Percentiles rank a stretch among this genome's conserved stretches.
Conservation (phyloP, 2,888 invertebrate species). For the Megamerina dolium region DNA sequence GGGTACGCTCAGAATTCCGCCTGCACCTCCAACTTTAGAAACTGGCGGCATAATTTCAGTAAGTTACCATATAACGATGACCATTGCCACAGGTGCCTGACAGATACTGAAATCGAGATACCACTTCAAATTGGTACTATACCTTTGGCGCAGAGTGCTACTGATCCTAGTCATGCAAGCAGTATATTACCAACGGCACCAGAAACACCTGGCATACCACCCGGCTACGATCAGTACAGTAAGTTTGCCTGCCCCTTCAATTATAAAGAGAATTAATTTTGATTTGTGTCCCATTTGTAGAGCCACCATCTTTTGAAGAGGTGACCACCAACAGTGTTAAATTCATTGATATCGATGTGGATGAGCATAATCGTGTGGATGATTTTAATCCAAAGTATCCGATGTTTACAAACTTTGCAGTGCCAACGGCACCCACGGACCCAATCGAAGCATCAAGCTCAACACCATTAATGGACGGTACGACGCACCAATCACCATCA, state of each 20-base stretch:
- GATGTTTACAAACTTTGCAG: slow-evolving; percentile 25
- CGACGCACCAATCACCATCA: too few relatives aligned
- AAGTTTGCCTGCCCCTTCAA: too few relatives aligned
- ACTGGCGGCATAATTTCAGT: slow-evolving; percentile 23
- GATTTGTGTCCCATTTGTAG: too few relatives aligned
- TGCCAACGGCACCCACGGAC: slow-evolving; percentile 14
- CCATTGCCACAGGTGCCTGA: slow-evolving; percentile 21
- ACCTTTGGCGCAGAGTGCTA: slow-evolving; percentile 27
- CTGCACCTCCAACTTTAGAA: slow-evolving; percentile 29
- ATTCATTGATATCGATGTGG: slow-evolving; percentile 25
- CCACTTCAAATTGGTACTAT: slow-evolving; percentile 34
- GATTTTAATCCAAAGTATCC: slow-evolving; percentile 30
- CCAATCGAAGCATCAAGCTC: too few relatives aligned
- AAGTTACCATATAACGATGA: slow-evolving; percentile 20
- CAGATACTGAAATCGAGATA: slow-evolving; percentile 22
- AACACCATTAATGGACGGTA: too few relatives aligned
- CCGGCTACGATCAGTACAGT: slow-evolving; percentile 32
- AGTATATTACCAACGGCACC: slow-evolving; percentile 26
- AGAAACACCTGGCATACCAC: slow-evolving; percentile 14
- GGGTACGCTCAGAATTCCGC: slow-evolving; percentile 24
- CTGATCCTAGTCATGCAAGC: slow-evolving; percentile 20
- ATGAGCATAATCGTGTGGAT: slow-evolving; percentile 24
- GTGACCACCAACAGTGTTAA: slow-evolving; percentile 23
- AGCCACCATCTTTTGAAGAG: slow-evolving; percentile 29
- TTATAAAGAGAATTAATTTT: too few relatives aligned